Percentiles rank a stretch among this genome's conserved stretches.
Conservation (phyloP, 1,140 invertebrate genomes). For the Bombus pyrosoma region DNA sequence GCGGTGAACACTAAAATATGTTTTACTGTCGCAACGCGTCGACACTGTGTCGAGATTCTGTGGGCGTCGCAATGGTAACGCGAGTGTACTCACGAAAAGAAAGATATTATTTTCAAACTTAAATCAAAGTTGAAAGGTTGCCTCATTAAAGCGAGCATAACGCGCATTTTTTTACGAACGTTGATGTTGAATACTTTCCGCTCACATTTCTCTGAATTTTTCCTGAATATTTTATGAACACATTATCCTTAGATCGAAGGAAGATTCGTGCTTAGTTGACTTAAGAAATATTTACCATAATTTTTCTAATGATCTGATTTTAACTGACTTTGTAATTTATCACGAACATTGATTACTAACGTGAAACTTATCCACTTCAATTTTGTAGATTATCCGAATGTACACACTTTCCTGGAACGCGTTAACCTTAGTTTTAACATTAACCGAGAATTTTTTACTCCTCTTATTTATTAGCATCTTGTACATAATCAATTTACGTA, state of each 20-base stretch:
- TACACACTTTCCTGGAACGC: too few species aligned
- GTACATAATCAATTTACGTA: too few species aligned
- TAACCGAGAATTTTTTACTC: too few species aligned
- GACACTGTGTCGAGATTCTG: slow-evolving; percentile 14
- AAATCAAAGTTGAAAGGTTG: not conserved
- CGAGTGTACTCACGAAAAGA: not conserved
- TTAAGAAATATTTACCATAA: not conserved
- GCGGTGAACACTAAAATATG: slow-evolving; percentile 53
- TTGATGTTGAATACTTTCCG: not conserved
- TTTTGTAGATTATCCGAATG: not conserved
- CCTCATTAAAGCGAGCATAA: too few species aligned
- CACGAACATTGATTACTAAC: too few species aligned
- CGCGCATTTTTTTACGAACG: too few species aligned
- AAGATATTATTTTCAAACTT: slow-evolving; percentile 21
- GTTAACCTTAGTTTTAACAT: too few species aligned
- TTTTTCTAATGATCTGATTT: not conserved
- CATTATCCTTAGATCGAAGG: not conserved
- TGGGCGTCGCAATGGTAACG: not conserved
- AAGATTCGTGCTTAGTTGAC: not conserved
- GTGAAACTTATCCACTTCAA: not conserved
- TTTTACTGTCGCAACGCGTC: slow-evolving; percentile 59
- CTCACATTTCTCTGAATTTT: not conserved
- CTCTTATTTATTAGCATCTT: too few species aligned
- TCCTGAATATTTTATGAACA: not conserved
- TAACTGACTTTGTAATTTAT: too few species aligned